Evolutionary conservation across 2,888 invertebrate genomes (phyloP).

Genomic region (Palloptera scutellata): DNA sequence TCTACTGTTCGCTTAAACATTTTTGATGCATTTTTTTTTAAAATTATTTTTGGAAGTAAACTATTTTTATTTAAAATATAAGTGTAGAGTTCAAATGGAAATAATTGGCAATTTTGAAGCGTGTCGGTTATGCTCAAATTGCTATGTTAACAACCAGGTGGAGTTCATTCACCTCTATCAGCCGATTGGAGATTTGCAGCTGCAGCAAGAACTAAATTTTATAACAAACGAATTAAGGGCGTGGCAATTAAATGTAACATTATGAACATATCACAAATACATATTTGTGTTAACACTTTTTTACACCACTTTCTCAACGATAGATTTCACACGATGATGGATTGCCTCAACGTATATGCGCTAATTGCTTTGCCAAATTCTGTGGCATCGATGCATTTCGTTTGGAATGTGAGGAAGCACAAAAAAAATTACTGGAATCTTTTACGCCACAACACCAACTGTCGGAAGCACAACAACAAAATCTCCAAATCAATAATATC

Average conservation of each 20-base stretch:
- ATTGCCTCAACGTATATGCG: constrained; percentile 42
- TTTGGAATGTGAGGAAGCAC: constrained; percentile 37
- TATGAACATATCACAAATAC: background rate
- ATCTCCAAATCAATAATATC: background rate
- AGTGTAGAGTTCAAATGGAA: constrained; percentile 33
- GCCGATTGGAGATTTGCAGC: constrained; percentile 36
- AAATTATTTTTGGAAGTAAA: no score
- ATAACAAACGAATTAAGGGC: constrained; percentile 36
- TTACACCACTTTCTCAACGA: background rate
- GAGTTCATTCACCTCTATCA: constrained; percentile 40
- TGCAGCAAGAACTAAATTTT: constrained; percentile 30
- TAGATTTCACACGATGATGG: constrained; percentile 41
- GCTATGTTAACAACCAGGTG: constrained; percentile 37
- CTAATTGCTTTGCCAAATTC: constrained; percentile 43
- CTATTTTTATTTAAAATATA: no score
- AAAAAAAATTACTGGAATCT: constrained; percentile 39
- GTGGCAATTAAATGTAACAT: constrained; percentile 39
- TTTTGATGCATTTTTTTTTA: no score
- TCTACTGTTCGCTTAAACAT: no score
- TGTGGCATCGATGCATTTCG: constrained; percentile 41
- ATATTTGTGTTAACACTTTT: constrained; percentile 11
- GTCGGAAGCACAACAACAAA: constrained; percentile 4
- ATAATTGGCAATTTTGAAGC: constrained; percentile 39
- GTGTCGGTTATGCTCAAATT: constrained; percentile 43
- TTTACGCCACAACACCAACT: constrained; percentile 15